Percentiles rank a stretch among this genome's conserved stretches.
phyloP scores from a whole-genome alignment of 1,140 invertebrate species.

The Gonioctena quinquepunctata region DNA sequence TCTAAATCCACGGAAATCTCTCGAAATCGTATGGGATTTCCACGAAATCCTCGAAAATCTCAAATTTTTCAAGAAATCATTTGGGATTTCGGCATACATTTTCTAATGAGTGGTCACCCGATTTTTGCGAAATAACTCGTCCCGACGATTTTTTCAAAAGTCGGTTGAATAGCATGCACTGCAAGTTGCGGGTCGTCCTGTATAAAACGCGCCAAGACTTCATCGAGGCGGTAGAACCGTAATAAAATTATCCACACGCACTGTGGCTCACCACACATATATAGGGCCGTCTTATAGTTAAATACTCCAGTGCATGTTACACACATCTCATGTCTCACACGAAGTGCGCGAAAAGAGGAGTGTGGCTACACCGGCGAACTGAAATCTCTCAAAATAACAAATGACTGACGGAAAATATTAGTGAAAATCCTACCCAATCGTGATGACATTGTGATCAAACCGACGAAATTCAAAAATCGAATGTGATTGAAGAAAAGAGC shows the following conservation, averaged over 20 bases:
- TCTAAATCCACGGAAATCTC: too few relatives aligned
- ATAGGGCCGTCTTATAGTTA: conserved; percentile 23
- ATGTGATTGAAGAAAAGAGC: not conserved
- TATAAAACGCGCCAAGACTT: conserved; percentile 7
- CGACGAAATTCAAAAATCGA: conserved; percentile 4
- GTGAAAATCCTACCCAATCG: conserved; percentile 1
- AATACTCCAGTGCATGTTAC: conserved; percentile 18
- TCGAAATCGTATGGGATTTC: too few relatives aligned
- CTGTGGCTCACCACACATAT: conserved; percentile 14
- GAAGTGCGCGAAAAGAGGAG: not conserved
- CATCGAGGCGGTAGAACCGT: conserved; percentile 8
- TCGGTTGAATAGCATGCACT: too few relatives aligned
- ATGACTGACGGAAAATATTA: not conserved
- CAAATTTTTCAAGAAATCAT: too few relatives aligned
- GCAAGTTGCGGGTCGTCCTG: too few relatives aligned
- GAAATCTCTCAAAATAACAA: not conserved
- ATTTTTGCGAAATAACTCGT: too few relatives aligned
- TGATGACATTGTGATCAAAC: conserved; percentile 14
- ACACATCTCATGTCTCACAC: conserved; percentile 16
- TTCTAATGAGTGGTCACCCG: too few relatives aligned
- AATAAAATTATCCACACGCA: conserved; percentile 21
- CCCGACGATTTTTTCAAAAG: too few relatives aligned
- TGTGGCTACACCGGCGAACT: not conserved
- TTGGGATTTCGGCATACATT: too few relatives aligned
- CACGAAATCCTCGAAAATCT: too few relatives aligned